Percentiles rank a stretch among this genome's conserved stretches.
These are phyloP conservation scores for Poecile atricapillus DNA, from an alignment of 2,113 vertebrate species.

Conservation along the genomic window DNA sequence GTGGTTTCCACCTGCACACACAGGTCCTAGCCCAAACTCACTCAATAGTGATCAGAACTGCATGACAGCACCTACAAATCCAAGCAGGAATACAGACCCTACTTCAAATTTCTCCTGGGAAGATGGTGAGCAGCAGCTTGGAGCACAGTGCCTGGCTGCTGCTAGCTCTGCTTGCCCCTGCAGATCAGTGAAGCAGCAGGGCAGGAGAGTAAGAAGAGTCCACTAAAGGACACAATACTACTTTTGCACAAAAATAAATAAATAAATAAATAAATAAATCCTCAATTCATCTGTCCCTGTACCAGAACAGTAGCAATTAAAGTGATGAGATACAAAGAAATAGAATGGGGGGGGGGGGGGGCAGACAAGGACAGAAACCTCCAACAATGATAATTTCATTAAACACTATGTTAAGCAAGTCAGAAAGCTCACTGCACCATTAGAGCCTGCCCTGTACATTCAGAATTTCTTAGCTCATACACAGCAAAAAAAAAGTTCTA, in stretches of 20 bases:
- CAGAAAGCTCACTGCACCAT: background rate
- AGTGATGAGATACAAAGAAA: background rate
- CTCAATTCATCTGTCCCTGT: background rate
- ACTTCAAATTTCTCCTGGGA: background rate
- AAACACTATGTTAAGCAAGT: background rate
- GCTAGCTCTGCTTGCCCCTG: background rate
- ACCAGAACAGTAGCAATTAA: background rate
- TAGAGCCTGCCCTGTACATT: background rate
- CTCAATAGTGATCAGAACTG: background rate
- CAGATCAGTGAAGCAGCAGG: background rate
- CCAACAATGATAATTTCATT: background rate
- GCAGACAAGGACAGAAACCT: background rate
- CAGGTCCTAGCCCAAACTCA: background rate
- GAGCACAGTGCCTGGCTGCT: background rate
- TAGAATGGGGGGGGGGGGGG: background rate
- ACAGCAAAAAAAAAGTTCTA: background rate
- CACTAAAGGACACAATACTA: background rate
- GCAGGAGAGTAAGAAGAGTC: background rate
- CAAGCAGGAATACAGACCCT: background rate
- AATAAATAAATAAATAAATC: background rate
- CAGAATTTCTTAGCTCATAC: background rate
- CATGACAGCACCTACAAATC: background rate
- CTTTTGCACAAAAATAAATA: background rate
- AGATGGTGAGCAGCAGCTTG: background rate
- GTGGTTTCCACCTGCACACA: background rate